Evolutionary conservation across 2,888 invertebrate species (phyloP), one percentile per base, ranked within the genome.

Genomic region (Drosophila siamana): DNA sequence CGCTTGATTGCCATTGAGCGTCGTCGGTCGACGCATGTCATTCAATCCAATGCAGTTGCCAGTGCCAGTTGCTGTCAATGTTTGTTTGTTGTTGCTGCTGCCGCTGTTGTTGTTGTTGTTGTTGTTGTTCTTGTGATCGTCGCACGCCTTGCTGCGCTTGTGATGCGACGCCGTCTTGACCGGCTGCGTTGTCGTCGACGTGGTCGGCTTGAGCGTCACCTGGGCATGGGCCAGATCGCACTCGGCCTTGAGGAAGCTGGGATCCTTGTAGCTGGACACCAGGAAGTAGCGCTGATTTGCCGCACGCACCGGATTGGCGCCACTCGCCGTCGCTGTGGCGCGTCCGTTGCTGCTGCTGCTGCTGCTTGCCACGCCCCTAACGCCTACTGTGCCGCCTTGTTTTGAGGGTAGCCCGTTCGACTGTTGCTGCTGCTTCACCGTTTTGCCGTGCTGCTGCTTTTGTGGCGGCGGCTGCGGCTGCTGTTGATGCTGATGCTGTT

Each of bases 181-280:
- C 6, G 56, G 33, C n/a, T 11, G 56, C 13, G 30, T n/a, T n/a
- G n/a, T 33, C 1, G n/a, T 33, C 11, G 30, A 57, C 13, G 19
- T 33, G 6, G 30, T 59, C 48, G 36, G 16, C 3, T 40, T 61
- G 36, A 46, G 15, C 11, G 67, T 74, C 44, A 92, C 89, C 79
- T 91, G 92, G n/a, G 91, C 90, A 60, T 91, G 90, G 6, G 92
- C 92, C 76, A 92, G 75, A 60, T 92, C 91, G 75, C 91, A 92
- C 75, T 92, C 92, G 57, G 84, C 89, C 74, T 91, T 91, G 0
- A 92, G 85, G 63, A 92, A 92, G 59, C 90, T 89, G 57, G 90
- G 88, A 85, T 92, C 91, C 78, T 90, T 91, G 72, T 87, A 92
- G 30, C 86, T 86, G 55, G 90, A 83, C 1, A 89, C 76, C 50